phyloP scores from a whole-genome alignment of 2,797 vertebrate genomes.

The Manis javanica region DNA sequence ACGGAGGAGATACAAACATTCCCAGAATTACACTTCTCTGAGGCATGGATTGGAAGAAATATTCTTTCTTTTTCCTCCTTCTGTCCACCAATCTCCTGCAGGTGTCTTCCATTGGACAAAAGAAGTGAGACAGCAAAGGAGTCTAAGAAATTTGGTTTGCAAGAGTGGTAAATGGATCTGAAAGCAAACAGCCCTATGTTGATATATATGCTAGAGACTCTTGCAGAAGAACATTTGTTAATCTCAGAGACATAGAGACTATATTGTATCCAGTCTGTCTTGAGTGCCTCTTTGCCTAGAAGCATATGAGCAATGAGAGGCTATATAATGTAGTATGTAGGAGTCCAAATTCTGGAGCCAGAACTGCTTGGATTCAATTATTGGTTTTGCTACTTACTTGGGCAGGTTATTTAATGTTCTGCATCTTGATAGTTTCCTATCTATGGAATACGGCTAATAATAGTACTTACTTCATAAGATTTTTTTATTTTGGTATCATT shows the following conservation, averaged over 20 bases:
- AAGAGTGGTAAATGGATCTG: not conserved
- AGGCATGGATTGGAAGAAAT: not conserved
- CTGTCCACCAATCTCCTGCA: not conserved
- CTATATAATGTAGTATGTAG: not conserved
- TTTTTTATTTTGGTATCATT: not conserved
- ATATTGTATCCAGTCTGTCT: not conserved
- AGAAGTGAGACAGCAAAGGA: not conserved
- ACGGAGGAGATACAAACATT: not conserved
- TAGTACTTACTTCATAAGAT: not conserved
- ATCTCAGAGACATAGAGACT: not conserved
- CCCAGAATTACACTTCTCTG: not conserved
- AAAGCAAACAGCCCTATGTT: not conserved
- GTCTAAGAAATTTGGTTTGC: constrained; percentile 15
- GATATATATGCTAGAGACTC: not conserved
- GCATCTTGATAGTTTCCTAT: not conserved
- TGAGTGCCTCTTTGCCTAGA: not conserved
- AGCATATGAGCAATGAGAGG: not conserved
- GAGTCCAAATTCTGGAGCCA: not conserved
- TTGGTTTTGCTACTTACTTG: constrained; percentile 36
- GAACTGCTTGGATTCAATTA: constrained; percentile 36
- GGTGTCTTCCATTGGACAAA: not conserved
- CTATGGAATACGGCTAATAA: constrained; percentile 45
- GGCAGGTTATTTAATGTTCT: not conserved
- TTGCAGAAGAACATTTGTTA: not conserved
- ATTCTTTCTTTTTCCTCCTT: not conserved